Base-by-base conservation (phyloP, 2,888 invertebrate species). In the Dasysyrphus tricinctus region DNA sequence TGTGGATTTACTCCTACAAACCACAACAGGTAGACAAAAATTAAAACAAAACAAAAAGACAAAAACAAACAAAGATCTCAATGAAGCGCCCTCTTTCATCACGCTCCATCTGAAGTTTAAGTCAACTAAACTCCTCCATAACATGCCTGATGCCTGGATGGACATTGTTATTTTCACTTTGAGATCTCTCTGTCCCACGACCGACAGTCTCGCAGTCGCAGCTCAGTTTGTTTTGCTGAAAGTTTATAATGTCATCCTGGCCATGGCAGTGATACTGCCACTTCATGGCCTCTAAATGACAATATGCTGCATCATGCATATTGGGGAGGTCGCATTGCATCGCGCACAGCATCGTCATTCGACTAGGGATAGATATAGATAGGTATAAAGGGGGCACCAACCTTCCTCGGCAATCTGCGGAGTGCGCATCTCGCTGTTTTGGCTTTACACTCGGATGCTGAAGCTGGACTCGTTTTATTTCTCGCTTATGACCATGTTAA, bases 401-500 rank as follows among this genome's bases (percentile, higher is more conserved):
- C 77, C 81, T 65, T 75, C 82, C 12, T 4, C n/a, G 39, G 34
- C 70, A 72, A 57, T 80, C 74, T 69, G 42, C n/a, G 8, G 32
- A 80, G 63, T 70, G 85, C 85, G 85, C 81, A 86, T 86, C 85
- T 86, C 70, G n/a, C 69, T 74, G 51, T 12, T 39, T 39, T 54
- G 51, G 34, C 39, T 19, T 67, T 69, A 34, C 49, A 65, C 63
- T 7, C 63, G 8, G 29, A 57, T 24, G 82, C 54, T 86, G 82
- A 32, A 78, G 57, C 63, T 86, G 78, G 49, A 79, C 82, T 86
- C 86, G 86, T 86, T 86, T 86, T 86, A 82, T 82, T 86, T 86
- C 82, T 80, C 86, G 86, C 86, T 88, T 88, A 88, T 88, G 85
- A 86, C 86, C 88, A 80, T 88, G 88, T 88, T 88, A 88, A 88